Evolutionary conservation across 2,888 invertebrate genomes (phyloP).

Genomic region (Ditula angustiorana): DNA sequence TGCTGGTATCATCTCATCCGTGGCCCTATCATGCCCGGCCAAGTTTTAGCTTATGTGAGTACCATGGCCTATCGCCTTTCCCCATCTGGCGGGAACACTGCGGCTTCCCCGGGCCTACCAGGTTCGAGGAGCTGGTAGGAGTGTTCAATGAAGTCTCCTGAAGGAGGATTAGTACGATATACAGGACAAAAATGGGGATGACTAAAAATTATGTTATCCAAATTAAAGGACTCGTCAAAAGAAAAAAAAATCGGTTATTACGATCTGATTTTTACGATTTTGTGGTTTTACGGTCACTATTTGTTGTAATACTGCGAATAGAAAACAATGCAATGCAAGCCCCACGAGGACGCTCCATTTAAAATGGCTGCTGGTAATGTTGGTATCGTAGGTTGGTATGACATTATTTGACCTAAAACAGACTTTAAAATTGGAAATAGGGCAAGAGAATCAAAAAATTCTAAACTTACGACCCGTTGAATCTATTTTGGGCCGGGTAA

Average conservation of each 20-base stretch:
- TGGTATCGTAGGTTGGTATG: not conserved
- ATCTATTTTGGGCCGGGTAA: slow-evolving; percentile 22
- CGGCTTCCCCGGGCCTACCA: slow-evolving; percentile 86
- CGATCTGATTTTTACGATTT: no score
- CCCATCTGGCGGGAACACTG: slow-evolving; percentile 91
- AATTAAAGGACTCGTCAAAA: no score
- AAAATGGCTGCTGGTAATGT: no score
- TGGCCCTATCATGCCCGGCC: no score
- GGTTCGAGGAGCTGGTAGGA: slow-evolving; percentile 87
- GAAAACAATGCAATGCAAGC: no score
- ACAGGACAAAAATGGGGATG: slow-evolving; percentile 85
- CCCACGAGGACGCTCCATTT: no score
- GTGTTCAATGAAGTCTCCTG: slow-evolving; percentile 88
- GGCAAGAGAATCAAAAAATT: not conserved
- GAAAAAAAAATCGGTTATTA: no score
- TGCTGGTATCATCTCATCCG: no score
- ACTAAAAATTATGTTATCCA: no score
- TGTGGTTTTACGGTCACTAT: no score
- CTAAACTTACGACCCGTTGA: slow-evolving; percentile 1
- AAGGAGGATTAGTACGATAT: slow-evolving; percentile 87
- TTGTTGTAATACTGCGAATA: no score
- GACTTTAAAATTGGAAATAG: not conserved
- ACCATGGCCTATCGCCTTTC: slow-evolving; percentile 94
- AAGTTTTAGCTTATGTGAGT: no score
- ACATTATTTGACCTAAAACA: not conserved